Evolutionary conservation across 2,888 invertebrate genomes (phyloP).

Genomic region (Caenorhabditis macrosperma): DNA sequence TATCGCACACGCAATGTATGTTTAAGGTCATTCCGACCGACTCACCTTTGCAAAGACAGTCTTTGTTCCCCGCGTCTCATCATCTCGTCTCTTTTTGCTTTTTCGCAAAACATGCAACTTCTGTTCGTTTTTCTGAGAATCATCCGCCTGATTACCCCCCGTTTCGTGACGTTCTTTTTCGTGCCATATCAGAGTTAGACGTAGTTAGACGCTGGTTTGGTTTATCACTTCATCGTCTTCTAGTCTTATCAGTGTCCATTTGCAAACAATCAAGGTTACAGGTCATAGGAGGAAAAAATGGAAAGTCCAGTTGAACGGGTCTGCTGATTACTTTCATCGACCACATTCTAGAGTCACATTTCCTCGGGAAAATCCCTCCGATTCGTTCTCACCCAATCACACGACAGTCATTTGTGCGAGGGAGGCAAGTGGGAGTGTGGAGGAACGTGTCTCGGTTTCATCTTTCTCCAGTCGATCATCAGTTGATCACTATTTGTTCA

Average conservation of each 20-base stretch:
- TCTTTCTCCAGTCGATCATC: constrained; percentile 38
- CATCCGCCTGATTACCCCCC: no score
- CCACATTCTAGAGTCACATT: neutral
- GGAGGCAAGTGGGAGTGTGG: constrained; percentile 35
- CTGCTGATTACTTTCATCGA: neutral
- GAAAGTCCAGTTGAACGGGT: no score
- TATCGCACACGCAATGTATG: constrained; percentile 18
- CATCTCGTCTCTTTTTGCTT: no score
- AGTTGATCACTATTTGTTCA: constrained; percentile 57
- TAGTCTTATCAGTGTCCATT: constrained; percentile 6
- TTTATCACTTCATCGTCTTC: constrained; percentile 7
- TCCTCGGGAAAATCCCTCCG: constrained; percentile 6
- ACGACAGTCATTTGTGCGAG: constrained; percentile 25
- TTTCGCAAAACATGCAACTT: neutral
- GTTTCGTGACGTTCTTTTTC: neutral
- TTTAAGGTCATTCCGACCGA: constrained; percentile 20
- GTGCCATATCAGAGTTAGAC: neutral
- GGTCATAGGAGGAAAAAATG: constrained; percentile 8
- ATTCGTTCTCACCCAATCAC: constrained; percentile 3
- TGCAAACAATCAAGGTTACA: constrained; percentile 23
- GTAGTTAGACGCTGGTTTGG: neutral
- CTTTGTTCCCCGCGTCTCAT: neutral
- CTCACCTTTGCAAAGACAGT: constrained; percentile 6
- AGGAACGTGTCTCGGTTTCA: constrained; percentile 34
- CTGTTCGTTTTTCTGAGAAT: no score